Evolutionary conservation across 2,888 invertebrate genomes (phyloP).

Genomic region (Lasius fuliginosus): DNA sequence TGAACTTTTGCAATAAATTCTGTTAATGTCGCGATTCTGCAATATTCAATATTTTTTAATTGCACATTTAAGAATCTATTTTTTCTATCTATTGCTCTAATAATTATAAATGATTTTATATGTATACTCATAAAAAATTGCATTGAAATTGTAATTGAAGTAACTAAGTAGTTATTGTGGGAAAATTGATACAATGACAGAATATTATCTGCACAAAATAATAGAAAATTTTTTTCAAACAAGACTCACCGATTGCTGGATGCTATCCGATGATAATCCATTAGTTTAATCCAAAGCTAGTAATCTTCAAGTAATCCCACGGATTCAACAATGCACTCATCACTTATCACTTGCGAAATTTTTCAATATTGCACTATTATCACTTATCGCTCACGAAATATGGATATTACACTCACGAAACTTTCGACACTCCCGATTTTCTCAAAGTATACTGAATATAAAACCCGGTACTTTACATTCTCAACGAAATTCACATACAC

Average conservation of each 20-base stretch:
- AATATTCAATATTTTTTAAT: not conserved
- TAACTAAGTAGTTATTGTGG: not conserved
- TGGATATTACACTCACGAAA: not conserved
- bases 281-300: not conserved
- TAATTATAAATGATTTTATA: not conserved
- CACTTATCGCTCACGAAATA: not conserved
- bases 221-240: not conserved
- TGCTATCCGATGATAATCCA: not conserved
- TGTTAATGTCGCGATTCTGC: not conserved
- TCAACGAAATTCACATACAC: not conserved
- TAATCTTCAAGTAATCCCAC: not conserved
- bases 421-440: not conserved
- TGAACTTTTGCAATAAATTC: not conserved
- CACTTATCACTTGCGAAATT: not conserved
- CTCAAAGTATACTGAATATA: not conserved
- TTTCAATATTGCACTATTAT: not conserved
- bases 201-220: not conserved
- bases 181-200: not conserved
- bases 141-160: not conserved
- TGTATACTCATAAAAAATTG: not conserved
- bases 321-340: constrained; percentile 3
- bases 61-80: not conserved
- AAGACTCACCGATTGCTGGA: constrained; percentile 4
- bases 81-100: not conserved
- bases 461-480: no score